Percentiles rank a stretch among this genome's conserved stretches.
Evolutionary conservation across 2,888 invertebrate species (phyloP).

Genomic region (Cheilosia grossa): DNA sequence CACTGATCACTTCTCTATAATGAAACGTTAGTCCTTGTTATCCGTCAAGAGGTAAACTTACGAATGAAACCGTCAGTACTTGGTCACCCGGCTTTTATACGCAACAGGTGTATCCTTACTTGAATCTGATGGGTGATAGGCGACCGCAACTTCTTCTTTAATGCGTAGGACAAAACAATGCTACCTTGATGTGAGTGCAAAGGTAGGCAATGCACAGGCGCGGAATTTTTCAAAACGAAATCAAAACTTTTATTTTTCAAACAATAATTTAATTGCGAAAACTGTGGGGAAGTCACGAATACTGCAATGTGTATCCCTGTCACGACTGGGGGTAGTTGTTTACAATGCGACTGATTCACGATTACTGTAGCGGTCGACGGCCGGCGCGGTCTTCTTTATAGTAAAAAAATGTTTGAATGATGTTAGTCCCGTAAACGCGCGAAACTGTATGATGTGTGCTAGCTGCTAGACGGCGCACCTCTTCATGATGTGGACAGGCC

Average conservation of each 20-base stretch:
- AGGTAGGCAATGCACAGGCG: slow-evolving; percentile 45
- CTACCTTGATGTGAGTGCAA: slow-evolving; percentile 4
- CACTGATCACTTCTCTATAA: slow-evolving; percentile 48
- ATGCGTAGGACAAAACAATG: slow-evolving; percentile 34
- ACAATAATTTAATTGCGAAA: slow-evolving; percentile 13
- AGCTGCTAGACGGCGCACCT: not conserved
- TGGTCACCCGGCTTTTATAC: slow-evolving; percentile 53
- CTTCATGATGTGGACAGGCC: no score
- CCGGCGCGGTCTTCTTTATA: slow-evolving; percentile 54
- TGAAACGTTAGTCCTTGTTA: slow-evolving; percentile 24
- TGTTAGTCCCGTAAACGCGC: slow-evolving; percentile 2
- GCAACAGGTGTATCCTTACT: slow-evolving; percentile 59
- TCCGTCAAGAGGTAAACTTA: slow-evolving; percentile 43
- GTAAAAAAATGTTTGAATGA: slow-evolving; percentile 24
- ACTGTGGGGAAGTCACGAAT: not conserved
- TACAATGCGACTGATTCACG: slow-evolving; percentile 48
- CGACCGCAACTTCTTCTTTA: not conserved
- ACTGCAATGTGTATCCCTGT: slow-evolving; percentile 5
- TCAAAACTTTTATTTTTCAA: slow-evolving; percentile 10
- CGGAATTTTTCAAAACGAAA: slow-evolving; percentile 23
- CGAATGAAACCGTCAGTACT: slow-evolving; percentile 48
- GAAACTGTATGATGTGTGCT: not conserved
- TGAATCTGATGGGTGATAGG: not conserved
- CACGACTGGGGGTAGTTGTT: slow-evolving; percentile 31
- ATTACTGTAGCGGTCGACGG: slow-evolving; percentile 48